Base-by-base conservation (phyloP, 2,113 vertebrate species). In the Oreochromis aureus region DNA sequence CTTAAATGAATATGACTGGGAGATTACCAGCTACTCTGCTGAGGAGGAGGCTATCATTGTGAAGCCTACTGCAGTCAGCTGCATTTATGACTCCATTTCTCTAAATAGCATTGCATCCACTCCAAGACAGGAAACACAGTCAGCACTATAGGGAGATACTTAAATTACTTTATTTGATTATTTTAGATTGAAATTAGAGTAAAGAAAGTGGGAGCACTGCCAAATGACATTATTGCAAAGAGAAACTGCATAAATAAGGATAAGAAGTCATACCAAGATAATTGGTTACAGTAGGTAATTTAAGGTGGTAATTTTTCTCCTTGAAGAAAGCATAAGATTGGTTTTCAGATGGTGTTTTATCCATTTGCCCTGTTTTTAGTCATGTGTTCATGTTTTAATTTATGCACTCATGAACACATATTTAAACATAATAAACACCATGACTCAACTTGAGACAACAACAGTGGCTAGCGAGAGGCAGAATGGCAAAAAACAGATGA, bases 391-490 rank as follows among this genome's bases (percentile, higher is more conserved):
- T 0, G 51, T 16, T 46, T 63, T 59, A 81, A 81, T 79, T 80
- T 32, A 51, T 1, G 16, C 46, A n/a, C 6, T 24, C 24, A 24
- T 24, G 24, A 24, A 24, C 24, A 24, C 24, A 24, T 24, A 24
- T 24, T 24, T 24, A 24, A 24, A 24, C 24, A 24, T 3, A 3
- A 24, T 24, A 24, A 24, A 24, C 24, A 24, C 24, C 24, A 24
- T 24, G 87, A 56, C 4, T 90, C 36, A 36, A 73, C 22, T 46
- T 34, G 51, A 63, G 80, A 27, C 81, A 82, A 46, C 16, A 58
- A 30, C 15, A 78, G 27, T 51, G 27, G n/a, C 71, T 36, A 79
- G 44, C 69, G 19, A n/a, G 7, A 81, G 18, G 4, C 0, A 79
- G 2, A 16, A 36, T 18, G 12, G 34, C 11, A 27, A 80, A 78